These are phyloP conservation scores for Euzophera pinguis DNA, from an alignment of 2,888 invertebrate species.

Conservation along the genomic window DNA sequence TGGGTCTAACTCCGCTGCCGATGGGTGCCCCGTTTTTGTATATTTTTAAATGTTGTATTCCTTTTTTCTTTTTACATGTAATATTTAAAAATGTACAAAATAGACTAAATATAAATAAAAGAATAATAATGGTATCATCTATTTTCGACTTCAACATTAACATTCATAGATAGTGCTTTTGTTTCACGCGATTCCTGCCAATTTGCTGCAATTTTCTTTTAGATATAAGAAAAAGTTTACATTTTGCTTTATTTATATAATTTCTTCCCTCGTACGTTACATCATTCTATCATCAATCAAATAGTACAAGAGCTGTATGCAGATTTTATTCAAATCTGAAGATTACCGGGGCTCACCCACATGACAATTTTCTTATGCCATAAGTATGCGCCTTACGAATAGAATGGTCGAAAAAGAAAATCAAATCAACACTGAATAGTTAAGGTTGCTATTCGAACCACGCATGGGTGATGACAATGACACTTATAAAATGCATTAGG, in stretches of 20 bases:
- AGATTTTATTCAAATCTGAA: constrained; percentile 60
- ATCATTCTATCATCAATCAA: constrained; percentile 60
- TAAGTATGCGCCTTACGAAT: constrained; percentile 37
- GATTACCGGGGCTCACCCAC: constrained; percentile 56
- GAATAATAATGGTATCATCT: too few species aligned
- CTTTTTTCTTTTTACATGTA: too few species aligned
- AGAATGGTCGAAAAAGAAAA: constrained; percentile 35
- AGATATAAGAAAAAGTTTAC: too few species aligned
- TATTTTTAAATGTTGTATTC: too few species aligned
- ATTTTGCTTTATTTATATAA: not conserved
- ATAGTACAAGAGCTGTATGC: constrained; percentile 57
- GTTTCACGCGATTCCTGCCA: too few species aligned
- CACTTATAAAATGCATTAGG: constrained; percentile 61
- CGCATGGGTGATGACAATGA: constrained; percentile 44
- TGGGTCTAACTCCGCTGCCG: too few species aligned
- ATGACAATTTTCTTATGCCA: constrained; percentile 38
- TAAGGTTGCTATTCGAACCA: constrained; percentile 51
- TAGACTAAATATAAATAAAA: too few species aligned
- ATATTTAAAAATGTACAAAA: too few species aligned
- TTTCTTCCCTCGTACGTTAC: constrained; percentile 32
- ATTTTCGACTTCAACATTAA: too few species aligned
- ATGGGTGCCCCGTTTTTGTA: too few species aligned
- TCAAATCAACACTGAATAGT: constrained; percentile 14
- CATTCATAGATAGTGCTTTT: too few species aligned
- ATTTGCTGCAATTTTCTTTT: too few species aligned